Base-by-base conservation (phyloP, 2,113 vertebrate genomes). In the Capreolus pygargus region DNA sequence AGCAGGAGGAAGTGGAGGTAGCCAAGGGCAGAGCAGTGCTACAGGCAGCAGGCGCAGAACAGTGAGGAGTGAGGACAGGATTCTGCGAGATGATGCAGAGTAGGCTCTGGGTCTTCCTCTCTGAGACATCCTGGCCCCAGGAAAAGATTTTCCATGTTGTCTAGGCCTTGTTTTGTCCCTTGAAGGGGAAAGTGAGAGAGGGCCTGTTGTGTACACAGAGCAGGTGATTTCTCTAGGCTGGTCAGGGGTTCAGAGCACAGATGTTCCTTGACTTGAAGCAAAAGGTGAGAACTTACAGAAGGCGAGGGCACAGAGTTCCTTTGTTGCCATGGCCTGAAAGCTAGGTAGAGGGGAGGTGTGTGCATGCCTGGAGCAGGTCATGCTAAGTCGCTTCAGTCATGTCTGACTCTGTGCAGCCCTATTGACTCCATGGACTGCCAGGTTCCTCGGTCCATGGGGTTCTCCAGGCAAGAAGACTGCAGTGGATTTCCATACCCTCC, bases 341-440 rank as follows among this genome's bases (percentile, higher is more conserved):
- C 55, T 10, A 10, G 5, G 28, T 5, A 23, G 39, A 27, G 39
- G 23, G 30, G 33, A 57, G 30, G 43, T 14, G 3, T 87, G 11
- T 27, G 17, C 3, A 16, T n/a, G 23, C 47, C 21, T 1, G 7
- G 0, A 6, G 81, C 2, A 1, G 36, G 16, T 14, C 39, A 14
- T 7, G 36, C 39, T 25, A 25, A 76, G 36, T 23, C 12, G 1
- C 70, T 74, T 39, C 39, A 43, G 3, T 76, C 39, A 27, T 27
- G 70, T 43, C 39, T 43, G 36, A 76, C 70, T 43, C 39, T 76
- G 11, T 25, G 2, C 12, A 27, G 27, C 6, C 6, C 23, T 43
- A 7, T 76, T 23, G 70, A 43, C 39, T 14, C 12, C 2, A 43
- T 27, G 12, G 70, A 39, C 70, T 27, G 12, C 36, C 5, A 43